These are phyloP conservation scores for Drosophila kuntzei DNA, from an alignment of 2,888 invertebrate genomes.

Conservation along the genomic window DNA sequence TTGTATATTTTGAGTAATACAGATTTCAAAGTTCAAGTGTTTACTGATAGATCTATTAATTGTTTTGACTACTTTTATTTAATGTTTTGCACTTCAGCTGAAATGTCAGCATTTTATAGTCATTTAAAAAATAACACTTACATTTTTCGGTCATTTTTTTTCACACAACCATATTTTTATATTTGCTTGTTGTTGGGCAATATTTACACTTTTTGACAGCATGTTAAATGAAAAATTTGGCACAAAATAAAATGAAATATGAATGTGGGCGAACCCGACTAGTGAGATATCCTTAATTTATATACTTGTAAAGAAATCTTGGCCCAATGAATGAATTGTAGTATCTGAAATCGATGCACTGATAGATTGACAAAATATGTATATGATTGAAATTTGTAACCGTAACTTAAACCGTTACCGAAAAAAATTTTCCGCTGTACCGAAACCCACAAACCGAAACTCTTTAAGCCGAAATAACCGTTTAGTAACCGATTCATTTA, in stretches of 20 bases:
- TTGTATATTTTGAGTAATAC: no score
- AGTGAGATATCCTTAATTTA: not conserved
- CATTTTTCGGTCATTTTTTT: not conserved
- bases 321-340: not conserved
- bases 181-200: constrained; percentile 2
- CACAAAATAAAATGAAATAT: not conserved
- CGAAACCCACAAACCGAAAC: no score
- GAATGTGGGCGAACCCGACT: not conserved
- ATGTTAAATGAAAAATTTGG: constrained; percentile 13
- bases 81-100: not conserved
- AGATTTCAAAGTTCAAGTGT: not conserved
- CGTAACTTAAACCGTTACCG: no score
- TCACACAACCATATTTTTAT: not conserved
- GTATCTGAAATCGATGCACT: no score
- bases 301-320: not conserved
- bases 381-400: no score
- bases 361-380: no score
- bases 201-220: constrained; percentile 19
- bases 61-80: not conserved
- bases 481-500: no score
- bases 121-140: not conserved
- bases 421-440: no score
- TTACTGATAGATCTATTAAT: not conserved
- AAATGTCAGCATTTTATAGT: not conserved
- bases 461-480: no score